Conservation (phyloP, 2,797 vertebrate species). For the Epinephelus coioides region DNA sequence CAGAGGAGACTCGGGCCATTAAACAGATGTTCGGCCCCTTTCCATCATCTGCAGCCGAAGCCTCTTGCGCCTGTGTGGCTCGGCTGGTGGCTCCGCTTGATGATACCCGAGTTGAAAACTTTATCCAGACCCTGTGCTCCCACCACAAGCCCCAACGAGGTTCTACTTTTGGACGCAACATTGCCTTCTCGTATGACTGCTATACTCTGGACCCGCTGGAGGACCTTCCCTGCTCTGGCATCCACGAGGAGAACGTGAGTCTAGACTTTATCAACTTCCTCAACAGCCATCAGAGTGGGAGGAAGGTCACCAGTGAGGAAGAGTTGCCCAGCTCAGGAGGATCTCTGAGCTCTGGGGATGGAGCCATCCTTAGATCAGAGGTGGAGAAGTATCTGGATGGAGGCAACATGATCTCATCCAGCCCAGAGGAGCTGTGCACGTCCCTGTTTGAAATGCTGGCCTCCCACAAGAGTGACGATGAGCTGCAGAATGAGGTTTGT, state of each 20-base stretch:
- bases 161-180: constrained; percentile 90
- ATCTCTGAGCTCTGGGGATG: constrained; percentile 82
- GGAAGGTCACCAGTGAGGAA: constrained; percentile 68
- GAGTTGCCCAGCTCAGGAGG: constrained; percentile 61
- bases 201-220: constrained; percentile 91
- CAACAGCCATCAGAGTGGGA: constrained; percentile 85
- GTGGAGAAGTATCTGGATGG: constrained; percentile 92
- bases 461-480: constrained; percentile 92
- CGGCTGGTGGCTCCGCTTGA: constrained; percentile 86
- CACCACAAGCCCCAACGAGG: constrained; percentile 63
- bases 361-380: constrained; percentile 89
- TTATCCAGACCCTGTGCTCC: constrained; percentile 85
- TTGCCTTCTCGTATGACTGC: constrained; percentile 93
- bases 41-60: constrained; percentile 90
- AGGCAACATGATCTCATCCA: constrained; percentile 89
- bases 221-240: constrained; percentile 79
- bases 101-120: constrained; percentile 87
- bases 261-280: constrained; percentile 92
- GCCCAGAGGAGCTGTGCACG: constrained; percentile 93
- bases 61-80: constrained; percentile 87
- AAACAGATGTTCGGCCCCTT: constrained; percentile 98
- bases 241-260: constrained; percentile 53
- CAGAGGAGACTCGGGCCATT: constrained; percentile 92
- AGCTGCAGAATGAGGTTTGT: constrained; percentile 97
- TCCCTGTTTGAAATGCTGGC: constrained; percentile 97